Base-by-base conservation (phyloP, 2,888 invertebrate genomes). In the Oscheius myriophilus region DNA sequence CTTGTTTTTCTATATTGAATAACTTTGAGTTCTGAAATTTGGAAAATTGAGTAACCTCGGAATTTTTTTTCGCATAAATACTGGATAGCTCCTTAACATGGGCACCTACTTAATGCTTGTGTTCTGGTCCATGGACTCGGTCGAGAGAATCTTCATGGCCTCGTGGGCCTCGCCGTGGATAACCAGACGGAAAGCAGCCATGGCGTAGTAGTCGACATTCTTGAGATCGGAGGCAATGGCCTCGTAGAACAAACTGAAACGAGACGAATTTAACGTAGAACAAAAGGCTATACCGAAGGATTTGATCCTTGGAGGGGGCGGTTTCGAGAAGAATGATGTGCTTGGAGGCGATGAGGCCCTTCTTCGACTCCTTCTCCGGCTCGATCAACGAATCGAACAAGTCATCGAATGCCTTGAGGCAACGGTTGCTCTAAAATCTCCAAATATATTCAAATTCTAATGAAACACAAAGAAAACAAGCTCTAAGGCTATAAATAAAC, bases 101-200 rank as follows among this genome's bases (percentile, higher is more conserved):
- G 16, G 11, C 7, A 46, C 33, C 11, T 14, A 67, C 67, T 59
- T 67, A 23, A 67, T 55, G 43, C 54, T 62, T 21, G 18, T 55
- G 33, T 63, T 63, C 14, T 62, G 49, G 6, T 53, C 46, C 14
- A 68, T 23, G 11, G 23, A 21, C 41, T 62, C 55, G 18, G 68
- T 68, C 9, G 43, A 41, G 14, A 68, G 62, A n/a, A 68, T 68
- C 45, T 63, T 68, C 62, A 68, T 55, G n/a, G 68, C 68, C 33
- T 68, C 68, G 18, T 54, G 62, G 12, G 62, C 63, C 21, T 68
- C 68, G n/a, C 63, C 68, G 23, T 39, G 43, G 23, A 63, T 45
- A 7, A 68, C 68, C 7, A 68, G 58, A 26, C 70, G 61, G 55
- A 67, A 67, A n/a, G 62, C 67, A 43, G 70, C 67, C 26, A 59